These are phyloP conservation scores for Onychorhynchus coronatus DNA, from an alignment of 2,113 vertebrate genomes.

Conservation along the genomic window DNA sequence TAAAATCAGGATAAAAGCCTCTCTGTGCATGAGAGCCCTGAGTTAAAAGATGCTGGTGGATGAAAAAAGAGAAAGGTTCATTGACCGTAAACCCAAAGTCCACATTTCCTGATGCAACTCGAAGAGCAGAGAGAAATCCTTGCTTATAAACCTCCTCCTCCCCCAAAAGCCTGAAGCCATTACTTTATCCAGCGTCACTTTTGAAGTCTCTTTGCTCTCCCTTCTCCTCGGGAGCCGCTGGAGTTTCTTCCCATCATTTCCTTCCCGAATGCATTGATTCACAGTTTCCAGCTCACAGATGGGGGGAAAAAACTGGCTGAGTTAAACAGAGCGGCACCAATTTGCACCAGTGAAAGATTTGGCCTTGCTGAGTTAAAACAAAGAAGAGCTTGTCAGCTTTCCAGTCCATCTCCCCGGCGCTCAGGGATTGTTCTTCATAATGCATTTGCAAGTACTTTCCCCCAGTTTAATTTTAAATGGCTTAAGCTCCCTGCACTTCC, in stretches of 20 bases:
- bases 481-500: slow-evolving; percentile 37
- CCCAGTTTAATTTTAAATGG: slow-evolving; percentile 63
- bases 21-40: background rate
- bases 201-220: background rate
- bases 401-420: slow-evolving; percentile 55
- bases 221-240: background rate
- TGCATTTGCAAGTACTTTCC: slow-evolving; percentile 43
- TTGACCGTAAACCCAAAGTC: background rate
- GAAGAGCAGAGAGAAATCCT: slow-evolving; percentile 14
- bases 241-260: slow-evolving; percentile 10
- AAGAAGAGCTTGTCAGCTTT: slow-evolving; percentile 62
- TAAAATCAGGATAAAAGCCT: background rate
- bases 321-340: slow-evolving; percentile 60
- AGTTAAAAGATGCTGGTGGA: slow-evolving; percentile 11
- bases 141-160: background rate
- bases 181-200: background rate
- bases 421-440: slow-evolving; percentile 43
- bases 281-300: background rate
- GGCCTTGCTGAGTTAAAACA: slow-evolving; percentile 49
- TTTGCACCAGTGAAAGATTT: slow-evolving; percentile 49
- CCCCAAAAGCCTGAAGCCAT: background rate
- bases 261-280: background rate
- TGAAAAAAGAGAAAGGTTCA: slow-evolving; percentile 3
- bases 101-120: background rate
- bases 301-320: background rate